phyloP scores from a whole-genome alignment of 2,113 vertebrate genomes.

The Panurus biarmicus region DNA sequence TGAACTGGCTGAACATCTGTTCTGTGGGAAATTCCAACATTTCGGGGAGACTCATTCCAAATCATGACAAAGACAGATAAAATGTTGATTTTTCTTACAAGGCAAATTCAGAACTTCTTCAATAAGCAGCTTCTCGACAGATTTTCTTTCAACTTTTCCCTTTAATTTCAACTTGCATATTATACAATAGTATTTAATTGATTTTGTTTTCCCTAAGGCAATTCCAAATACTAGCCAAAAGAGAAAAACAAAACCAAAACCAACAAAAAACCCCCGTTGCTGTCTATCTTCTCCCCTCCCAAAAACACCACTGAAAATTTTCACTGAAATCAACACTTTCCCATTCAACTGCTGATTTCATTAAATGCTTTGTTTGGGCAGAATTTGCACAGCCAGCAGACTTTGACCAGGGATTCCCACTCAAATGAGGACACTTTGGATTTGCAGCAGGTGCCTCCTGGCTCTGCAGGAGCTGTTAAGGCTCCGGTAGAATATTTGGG shows the following conservation, averaged over 20 bases:
- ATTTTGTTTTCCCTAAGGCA: background rate
- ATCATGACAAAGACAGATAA: background rate
- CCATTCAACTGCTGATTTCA: background rate
- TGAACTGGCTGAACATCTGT: slow-evolving; percentile 30
- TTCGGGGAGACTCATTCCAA: background rate
- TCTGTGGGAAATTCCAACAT: slow-evolving; percentile 31
- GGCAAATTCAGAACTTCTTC: slow-evolving; percentile 20
- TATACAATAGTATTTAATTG: background rate
- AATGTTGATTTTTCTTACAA: slow-evolving; percentile 25
- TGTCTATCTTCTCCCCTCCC: background rate
- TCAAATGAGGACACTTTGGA: background rate
- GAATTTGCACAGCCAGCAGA: background rate
- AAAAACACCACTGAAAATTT: background rate
- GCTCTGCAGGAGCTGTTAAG: background rate
- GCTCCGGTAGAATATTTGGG: background rate
- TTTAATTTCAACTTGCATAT: background rate
- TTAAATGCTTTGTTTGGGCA: background rate
- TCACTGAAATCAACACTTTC: background rate
- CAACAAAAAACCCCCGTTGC: background rate
- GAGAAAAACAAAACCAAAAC: background rate
- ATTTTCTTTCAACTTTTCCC: slow-evolving; percentile 7
- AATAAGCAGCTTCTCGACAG: background rate
- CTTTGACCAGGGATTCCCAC: background rate
- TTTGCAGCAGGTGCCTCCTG: background rate
- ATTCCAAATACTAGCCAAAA: background rate